Percentiles rank a stretch among this genome's conserved stretches.
Conservation (phyloP, 1,140 invertebrate species). For the Oncopeltus fasciatus region DNA sequence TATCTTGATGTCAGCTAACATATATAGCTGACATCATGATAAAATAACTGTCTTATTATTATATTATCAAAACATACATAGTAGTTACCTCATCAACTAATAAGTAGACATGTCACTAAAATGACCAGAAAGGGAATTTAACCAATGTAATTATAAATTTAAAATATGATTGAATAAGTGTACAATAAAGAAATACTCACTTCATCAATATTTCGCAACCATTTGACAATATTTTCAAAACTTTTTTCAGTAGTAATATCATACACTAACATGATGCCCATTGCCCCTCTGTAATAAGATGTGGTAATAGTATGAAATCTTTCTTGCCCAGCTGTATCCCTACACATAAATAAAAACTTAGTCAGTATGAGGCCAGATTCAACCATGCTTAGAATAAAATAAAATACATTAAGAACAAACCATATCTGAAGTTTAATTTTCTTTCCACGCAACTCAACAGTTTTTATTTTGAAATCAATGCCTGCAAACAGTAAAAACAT, state of each 20-base stretch:
- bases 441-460: conserved; percentile 90
- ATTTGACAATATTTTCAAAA: conserved; percentile 97
- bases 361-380: no score
- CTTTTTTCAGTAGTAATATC: conserved; percentile 97
- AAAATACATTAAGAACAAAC: conserved; percentile 37
- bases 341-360: no score
- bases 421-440: conserved; percentile 99
- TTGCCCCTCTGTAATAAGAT: conserved; percentile 91
- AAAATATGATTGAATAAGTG: no score
- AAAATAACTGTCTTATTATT: no score
- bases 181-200: conserved; percentile 30
- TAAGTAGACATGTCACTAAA: no score
- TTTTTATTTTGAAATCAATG: conserved; percentile 98
- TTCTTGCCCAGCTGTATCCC: conserved; percentile 89
- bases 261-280: conserved; percentile 98
- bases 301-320: conserved; percentile 95
- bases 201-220: conserved; percentile 96
- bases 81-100: no score
- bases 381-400: no score
- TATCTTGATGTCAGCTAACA: no score
- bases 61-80: no score
- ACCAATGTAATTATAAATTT: no score
- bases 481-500: conserved; percentile 46
- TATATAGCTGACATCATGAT: no score
- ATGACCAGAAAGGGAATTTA: no score